Base-by-base conservation (phyloP, 2,113 vertebrate genomes). In the Corythoichthys haematopterus region DNA sequence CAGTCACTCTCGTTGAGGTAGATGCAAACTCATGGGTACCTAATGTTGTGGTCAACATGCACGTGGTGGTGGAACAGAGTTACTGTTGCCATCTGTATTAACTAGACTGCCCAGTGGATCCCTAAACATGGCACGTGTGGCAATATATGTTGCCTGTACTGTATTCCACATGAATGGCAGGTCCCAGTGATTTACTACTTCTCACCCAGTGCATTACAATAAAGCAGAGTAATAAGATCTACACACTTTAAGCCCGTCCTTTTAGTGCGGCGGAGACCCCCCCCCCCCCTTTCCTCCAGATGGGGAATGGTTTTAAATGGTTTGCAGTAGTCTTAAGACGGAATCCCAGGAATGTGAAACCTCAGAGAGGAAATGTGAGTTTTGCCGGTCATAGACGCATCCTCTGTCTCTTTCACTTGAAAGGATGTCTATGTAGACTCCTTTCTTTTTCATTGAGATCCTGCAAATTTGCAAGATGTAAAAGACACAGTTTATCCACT, bases 331-430 rank as follows among this genome's bases (percentile, higher is more conserved):
- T 87, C 81, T 86, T 76, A 71, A 81, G 69, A 60, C 43, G 72
- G 89, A 88, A 90, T 91, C 72, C 71, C 75, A 86, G 82, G 87
- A 89, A 90, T 90, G 88, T 87, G 79, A 84, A 84, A 80, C 79
- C 81, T 87, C 83, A 77, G 69, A 83, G 78, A 81, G 80, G 79
- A 83, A 82, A 81, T 79, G 75, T 75, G 74, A 82, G 79, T 84
- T 80, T 85, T 83, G 78, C 75, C 69, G 65, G 76, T 86, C 80
- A 80, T 71, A 84, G 73, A 77, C 77, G 76, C 78, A 74, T 85
- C 80, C 80, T 80, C 71, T 72, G 71, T 76, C 78, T 84, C 74
- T 64, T 80, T 84, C 69, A 69, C 67, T 36, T 52, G 35, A 59
- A 59, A 62, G 20, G 40, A 33, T 46, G 40, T 45, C 60, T 14